These are phyloP conservation scores for Hemistola chrysoprasaria DNA, from an alignment of 2,888 invertebrate genomes.

Conservation along the genomic window DNA sequence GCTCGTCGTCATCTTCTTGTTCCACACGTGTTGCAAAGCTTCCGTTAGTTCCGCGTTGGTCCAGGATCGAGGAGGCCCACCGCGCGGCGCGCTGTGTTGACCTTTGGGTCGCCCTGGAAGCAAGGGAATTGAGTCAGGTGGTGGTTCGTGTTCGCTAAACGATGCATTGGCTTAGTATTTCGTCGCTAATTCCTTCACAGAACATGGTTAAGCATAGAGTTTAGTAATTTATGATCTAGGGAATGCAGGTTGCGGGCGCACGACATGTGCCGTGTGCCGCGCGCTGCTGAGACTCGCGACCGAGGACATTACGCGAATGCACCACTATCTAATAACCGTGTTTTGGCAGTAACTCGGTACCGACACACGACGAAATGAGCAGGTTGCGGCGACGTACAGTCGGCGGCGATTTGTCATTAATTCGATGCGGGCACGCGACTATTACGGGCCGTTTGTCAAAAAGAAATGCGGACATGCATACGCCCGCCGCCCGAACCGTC, in stretches of 20 bases:
- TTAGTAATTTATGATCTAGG: constrained; percentile 63
- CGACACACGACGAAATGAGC: constrained; percentile 69
- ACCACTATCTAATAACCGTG: constrained; percentile 77
- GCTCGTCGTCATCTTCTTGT: constrained; percentile 96
- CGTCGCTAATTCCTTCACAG: constrained; percentile 62
- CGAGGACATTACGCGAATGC: constrained; percentile 64
- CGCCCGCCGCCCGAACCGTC: constrained; percentile 42
- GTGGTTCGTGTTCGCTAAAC: constrained; percentile 43
- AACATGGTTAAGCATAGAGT: constrained; percentile 43
- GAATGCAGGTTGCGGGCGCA: constrained; percentile 56
- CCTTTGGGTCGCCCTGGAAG: constrained; percentile 91
- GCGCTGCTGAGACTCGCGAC: constrained; percentile 41
- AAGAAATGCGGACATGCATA: constrained; percentile 69
- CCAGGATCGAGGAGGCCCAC: constrained; percentile 95
- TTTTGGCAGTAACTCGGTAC: constrained; percentile 61
- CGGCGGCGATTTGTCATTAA: constrained; percentile 73
- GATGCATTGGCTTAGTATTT: constrained; percentile 50
- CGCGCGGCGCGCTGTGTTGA: constrained; percentile 94
- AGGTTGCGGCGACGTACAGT: constrained; percentile 70
- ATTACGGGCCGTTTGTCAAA: constrained; percentile 71
- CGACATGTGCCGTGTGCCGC: constrained; percentile 71
- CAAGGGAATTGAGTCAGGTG: constrained; percentile 26
- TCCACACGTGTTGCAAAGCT: constrained; percentile 96
- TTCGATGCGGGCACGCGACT: constrained; percentile 74
- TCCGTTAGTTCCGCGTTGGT: constrained; percentile 95